Conservation (phyloP, 2,888 invertebrate genomes). For the Tetranychus truncatus region DNA sequence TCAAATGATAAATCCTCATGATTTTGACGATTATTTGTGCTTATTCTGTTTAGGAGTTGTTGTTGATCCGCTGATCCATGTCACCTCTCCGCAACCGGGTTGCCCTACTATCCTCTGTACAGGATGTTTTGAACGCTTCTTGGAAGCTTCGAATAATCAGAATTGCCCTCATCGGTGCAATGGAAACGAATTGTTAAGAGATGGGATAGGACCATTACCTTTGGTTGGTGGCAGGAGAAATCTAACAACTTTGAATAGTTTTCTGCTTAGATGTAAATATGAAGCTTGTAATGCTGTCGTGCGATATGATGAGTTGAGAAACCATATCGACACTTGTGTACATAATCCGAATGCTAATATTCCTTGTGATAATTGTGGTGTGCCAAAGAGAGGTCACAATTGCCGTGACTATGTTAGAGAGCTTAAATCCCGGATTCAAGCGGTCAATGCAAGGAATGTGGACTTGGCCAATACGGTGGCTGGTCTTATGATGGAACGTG, state of each 20-base stretch:
- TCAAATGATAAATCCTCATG: neutral
- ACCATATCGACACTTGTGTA: neutral
- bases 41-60: neutral
- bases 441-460: neutral
- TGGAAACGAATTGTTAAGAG: neutral
- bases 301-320: neutral
- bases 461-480: neutral
- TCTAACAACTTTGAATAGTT: neutral
- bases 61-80: neutral
- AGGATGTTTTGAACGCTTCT: neutral
- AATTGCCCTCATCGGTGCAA: neutral
- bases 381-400: neutral
- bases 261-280: neutral
- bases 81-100: neutral
- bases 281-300: neutral
- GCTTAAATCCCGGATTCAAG: neutral
- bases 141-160: neutral
- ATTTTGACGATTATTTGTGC: neutral
- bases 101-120: neutral
- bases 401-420: neutral
- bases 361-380: neutral
- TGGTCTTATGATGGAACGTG: neutral
- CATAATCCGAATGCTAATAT: neutral
- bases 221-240: neutral
- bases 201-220: neutral